Evolutionary conservation across 1,140 invertebrate species (phyloP), one percentile per base, ranked within the genome.

Genomic region (Panonychus citri): DNA sequence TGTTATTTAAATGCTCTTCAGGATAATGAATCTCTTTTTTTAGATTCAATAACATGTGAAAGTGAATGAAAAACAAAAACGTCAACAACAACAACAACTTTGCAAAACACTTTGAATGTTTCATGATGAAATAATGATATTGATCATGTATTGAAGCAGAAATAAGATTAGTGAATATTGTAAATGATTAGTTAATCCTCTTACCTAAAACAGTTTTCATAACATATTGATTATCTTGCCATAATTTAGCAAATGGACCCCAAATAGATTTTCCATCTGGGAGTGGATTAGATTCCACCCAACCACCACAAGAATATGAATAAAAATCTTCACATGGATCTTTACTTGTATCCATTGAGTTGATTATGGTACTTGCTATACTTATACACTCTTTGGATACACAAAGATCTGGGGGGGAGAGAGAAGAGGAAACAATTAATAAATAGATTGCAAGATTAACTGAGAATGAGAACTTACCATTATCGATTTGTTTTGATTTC

Each of bases 241-340:
- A 85, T 46, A 95, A 74, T 68, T 91, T 89, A 46, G 81, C 81
- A 68, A 94, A 94, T n/a, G 86, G 90, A 21, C 85, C 85, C 89
- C 89, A 94, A 53, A 79, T 81, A n/a, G 82, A 82, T 66, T 86
- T n/a, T 80, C 83, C 67, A 83, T 67, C 73, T 0, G 90, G 90
- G 58, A 93, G 84, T 0, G 87, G 85, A 71, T 94, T 91, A 50
- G 80, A 79, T 63, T 80, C 79, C 26, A 90, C 79, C 89, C 89
- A 95, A 1, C 83, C 82, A 17, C 88, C 88, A 66, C 91, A 96
- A 0, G 90, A 78, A 69, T 84, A 96, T 48, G 83, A 75, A 69
- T 94, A 97, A 71, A 96, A 97, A 69, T 97, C 87, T 10, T 87
- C 75, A 68, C 93, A 97, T 0, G 91, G 90, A 68, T 93, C 75